Evolutionary conservation across 2,888 invertebrate species (phyloP).

Genomic region (Phaedon cochleariae): DNA sequence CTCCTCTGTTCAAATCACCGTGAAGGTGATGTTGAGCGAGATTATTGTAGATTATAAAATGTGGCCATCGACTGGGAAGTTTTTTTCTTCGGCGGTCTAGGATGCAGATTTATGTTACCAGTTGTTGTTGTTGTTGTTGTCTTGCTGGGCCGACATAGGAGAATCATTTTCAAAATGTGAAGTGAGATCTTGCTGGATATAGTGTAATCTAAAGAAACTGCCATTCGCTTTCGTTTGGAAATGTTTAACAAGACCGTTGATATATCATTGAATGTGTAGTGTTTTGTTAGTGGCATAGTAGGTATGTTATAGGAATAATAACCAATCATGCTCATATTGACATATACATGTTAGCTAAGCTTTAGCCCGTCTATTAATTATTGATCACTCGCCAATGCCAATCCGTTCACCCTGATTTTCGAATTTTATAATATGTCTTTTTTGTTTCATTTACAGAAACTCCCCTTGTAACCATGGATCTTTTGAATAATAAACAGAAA

Average conservation of each 20-base stretch:
- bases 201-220: not conserved
- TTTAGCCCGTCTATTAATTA: conserved; percentile 36
- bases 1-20: too few relatives aligned
- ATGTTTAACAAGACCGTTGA: not conserved
- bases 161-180: too few relatives aligned
- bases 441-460: conserved; percentile 58
- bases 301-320: not conserved
- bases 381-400: conserved; percentile 36
- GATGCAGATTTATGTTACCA: too few relatives aligned
- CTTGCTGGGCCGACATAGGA: too few relatives aligned
- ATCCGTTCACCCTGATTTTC: conserved; percentile 28
- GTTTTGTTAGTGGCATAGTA: conserved; percentile 9
- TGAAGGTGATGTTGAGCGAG: too few relatives aligned
- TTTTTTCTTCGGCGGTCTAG: not conserved
- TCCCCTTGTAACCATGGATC: conserved; percentile 56
- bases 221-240: conserved; percentile 3
- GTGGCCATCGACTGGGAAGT: not conserved
- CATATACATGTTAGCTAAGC: conserved; percentile 9
- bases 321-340: conserved; percentile 9
- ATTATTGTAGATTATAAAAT: not conserved
- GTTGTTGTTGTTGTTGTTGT: too few relatives aligned
- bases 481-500: conserved; percentile 47
- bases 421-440: conserved; percentile 39
- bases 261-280: conserved; percentile 23
- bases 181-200: not conserved